Base-by-base conservation (phyloP, 2,797 vertebrate species). In the Lepidocolaptes lacrymiger region DNA sequence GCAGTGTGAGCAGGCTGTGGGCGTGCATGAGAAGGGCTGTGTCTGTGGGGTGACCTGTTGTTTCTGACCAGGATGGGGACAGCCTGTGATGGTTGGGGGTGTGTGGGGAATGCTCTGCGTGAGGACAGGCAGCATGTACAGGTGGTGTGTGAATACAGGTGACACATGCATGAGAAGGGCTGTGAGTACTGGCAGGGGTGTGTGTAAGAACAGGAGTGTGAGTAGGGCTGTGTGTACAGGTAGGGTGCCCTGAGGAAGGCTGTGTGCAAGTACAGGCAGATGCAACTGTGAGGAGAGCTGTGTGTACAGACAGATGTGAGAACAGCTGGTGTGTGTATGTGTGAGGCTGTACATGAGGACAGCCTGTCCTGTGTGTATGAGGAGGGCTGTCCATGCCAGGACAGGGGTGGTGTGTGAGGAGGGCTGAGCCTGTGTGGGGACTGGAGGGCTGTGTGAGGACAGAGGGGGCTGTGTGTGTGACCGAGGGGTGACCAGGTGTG, bases 351-450 rank as follows among this genome's bases (percentile, higher is more conserved):
- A 12, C 7, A 12, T 14, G 43, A 41, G 58, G 34, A 32, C 56
- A 41, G 41, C 26, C 10, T 58, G 52, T 13, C 2, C 21, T 7
- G 46, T 15, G 43, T 19, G 28, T 9, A 49, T 13, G 30, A 15
- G 51, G n/a, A 14, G 12, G 27, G 61, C 54, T 49, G 78, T 12
- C 52, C 20, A 2, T 12, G 11, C 13, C 15, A 5, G 17, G 6
- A 7, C 43, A 23, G 27, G 49, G 15, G 12, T 0, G 2, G 20
- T 16, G 55, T 5, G 9, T 3, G 48, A 44, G 56, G 34, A 34
- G 14, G 36, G 17, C 34, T 51, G 20, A 55, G 62, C 10, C 34
- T 3, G 28, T 4, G 28, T 5, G 69, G 9, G 8, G 21, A 23
- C 9, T 2, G 10, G 52, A 13, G 28, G 8, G 24, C 32, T 14